phyloP scores from a whole-genome alignment of 2,113 vertebrate genomes.

The Macquaria ambigua region DNA sequence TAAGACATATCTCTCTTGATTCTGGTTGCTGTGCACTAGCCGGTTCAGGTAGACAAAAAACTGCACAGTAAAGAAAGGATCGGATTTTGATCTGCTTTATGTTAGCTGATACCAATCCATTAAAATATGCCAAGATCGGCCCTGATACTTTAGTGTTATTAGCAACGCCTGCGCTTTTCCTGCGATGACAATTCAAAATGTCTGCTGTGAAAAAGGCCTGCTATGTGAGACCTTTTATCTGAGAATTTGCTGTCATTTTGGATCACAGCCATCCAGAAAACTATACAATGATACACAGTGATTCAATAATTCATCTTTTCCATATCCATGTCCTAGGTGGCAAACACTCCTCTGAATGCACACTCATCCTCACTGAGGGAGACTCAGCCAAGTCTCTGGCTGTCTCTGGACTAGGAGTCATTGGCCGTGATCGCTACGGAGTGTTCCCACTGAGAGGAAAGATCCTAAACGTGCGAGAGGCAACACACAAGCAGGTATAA shows the following conservation, averaged over 20 bases:
- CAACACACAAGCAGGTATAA: constrained; percentile 96
- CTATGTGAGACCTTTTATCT: neutral
- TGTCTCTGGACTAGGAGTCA: constrained; percentile 96
- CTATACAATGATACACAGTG: neutral
- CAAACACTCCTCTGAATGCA: constrained; percentile 97
- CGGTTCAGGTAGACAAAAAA: neutral
- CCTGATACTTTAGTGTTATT: neutral
- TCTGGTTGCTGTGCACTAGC: too few relatives aligned
- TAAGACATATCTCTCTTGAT: neutral
- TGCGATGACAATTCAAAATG: neutral
- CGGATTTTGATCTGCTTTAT: too few relatives aligned
- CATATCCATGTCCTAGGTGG: constrained; percentile 85
- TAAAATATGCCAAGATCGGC: too few relatives aligned
- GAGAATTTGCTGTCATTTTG: neutral
- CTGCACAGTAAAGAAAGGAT: too few relatives aligned
- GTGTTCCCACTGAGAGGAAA: constrained; percentile 98
- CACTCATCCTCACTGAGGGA: constrained; percentile 96
- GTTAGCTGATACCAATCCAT: too few relatives aligned
- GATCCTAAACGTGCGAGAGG: constrained; percentile 98
- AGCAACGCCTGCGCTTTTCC: neutral
- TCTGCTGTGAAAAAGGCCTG: neutral
- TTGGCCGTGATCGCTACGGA: constrained; percentile 96
- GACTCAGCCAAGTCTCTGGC: constrained; percentile 98
- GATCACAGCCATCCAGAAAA: neutral
- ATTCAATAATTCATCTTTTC: neutral